phyloP scores from a whole-genome alignment of 2,113 vertebrate genomes.

The Gopherus evgoodei region DNA sequence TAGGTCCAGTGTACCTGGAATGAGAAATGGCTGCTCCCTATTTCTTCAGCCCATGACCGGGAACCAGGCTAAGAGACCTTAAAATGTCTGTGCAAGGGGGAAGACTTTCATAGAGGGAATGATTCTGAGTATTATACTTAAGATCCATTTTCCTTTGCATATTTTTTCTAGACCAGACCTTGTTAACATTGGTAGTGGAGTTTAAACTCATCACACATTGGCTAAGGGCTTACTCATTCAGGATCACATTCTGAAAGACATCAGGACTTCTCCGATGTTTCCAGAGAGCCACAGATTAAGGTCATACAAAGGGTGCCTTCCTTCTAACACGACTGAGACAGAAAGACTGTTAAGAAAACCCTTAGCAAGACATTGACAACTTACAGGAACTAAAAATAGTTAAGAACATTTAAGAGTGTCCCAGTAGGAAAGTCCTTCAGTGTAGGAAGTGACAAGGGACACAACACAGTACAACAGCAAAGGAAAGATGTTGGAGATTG shows the following conservation, averaged over 20 bases:
- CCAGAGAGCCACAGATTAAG: neutral
- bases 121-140: neutral
- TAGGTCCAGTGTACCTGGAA: neutral
- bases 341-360: neutral
- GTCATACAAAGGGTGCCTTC: neutral
- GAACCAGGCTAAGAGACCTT: neutral
- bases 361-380: neutral
- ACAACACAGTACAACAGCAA: slow-evolving; percentile 15
- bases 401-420: neutral
- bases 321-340: neutral
- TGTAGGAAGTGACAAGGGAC: neutral
- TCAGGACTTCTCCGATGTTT: neutral
- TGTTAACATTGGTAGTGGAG: neutral
- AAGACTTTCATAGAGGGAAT: neutral
- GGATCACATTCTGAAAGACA: neutral
- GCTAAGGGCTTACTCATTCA: neutral
- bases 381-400: neutral
- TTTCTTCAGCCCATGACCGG: neutral
- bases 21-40: neutral
- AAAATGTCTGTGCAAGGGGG: neutral
- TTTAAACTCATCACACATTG: neutral
- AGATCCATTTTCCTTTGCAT: neutral
- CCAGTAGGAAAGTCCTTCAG: neutral
- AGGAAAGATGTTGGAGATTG: neutral
- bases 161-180: neutral